These are phyloP conservation scores for Anoncus sp. DNA, from an alignment of 2,888 invertebrate species.

Conservation along the genomic window DNA sequence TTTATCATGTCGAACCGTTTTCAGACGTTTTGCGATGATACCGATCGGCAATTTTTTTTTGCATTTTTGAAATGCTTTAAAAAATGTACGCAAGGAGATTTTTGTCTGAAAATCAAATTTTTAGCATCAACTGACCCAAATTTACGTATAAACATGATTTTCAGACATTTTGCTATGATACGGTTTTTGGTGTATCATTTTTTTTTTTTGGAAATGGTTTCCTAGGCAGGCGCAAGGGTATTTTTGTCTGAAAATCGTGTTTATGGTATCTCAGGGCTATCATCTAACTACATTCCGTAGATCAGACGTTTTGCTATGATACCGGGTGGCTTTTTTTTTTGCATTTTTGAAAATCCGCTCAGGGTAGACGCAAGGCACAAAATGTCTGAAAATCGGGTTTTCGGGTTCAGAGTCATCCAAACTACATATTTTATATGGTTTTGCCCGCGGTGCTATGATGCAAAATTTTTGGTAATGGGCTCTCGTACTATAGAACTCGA, in stretches of 20 bases:
- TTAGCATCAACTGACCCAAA: neutral
- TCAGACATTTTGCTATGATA: conserved; percentile 6
- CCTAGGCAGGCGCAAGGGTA: neutral
- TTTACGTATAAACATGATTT: neutral
- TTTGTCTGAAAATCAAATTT: neutral
- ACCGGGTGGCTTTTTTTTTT: conserved; percentile 10
- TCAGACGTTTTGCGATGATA: neutral
- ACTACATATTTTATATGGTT: conserved; percentile 17
- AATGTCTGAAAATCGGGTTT: conserved; percentile 23
- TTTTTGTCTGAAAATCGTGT: conserved; percentile 7
- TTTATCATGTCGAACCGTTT: neutral
- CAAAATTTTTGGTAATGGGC: neutral
- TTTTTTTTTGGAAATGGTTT: conserved; percentile 6
- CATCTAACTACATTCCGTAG: conserved; percentile 12
- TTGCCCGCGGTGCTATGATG: neutral
- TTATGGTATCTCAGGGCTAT: conserved; percentile 6
- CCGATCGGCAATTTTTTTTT: neutral
- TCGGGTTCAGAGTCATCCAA: conserved; percentile 14
- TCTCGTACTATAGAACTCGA: too few species aligned
- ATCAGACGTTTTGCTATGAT: conserved; percentile 26
- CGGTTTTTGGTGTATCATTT: neutral
- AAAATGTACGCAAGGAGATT: neutral
- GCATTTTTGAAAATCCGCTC: conserved; percentile 13
- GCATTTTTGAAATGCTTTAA: neutral
- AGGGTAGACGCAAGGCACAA: conserved; percentile 15